Evolutionary conservation across 2,113 vertebrate species (phyloP).

Genomic region (Rattus norvegicus): GRCr8 NC_086037.1:12179501-12180000

Average conservation of each 20-base stretch:
- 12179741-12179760: not conserved
- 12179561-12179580: constrained; percentile 71
- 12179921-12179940: not conserved
- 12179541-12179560: constrained; percentile 56
- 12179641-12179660: constrained; percentile 36
- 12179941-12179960: not conserved
- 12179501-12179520: constrained; percentile 72
- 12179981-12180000: not conserved
- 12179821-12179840: not conserved
- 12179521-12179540: constrained; percentile 30
- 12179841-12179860: constrained; percentile 56
- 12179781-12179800: constrained; percentile 70
- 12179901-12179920: not conserved
- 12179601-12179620: constrained; percentile 31
- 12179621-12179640: constrained; percentile 55
- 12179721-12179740: not conserved
- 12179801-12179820: not conserved
- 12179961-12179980: not conserved
- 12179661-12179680: constrained; percentile 48
- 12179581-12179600: constrained; percentile 57
- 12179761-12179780: constrained; percentile 22
- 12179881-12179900: not conserved
- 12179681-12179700: not conserved
- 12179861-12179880: not conserved
- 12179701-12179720: not conserved